These are phyloP conservation scores for Drosophila persimilis DNA, from an alignment of 1,140 invertebrate genomes.

Conservation along the genomic window DNA sequence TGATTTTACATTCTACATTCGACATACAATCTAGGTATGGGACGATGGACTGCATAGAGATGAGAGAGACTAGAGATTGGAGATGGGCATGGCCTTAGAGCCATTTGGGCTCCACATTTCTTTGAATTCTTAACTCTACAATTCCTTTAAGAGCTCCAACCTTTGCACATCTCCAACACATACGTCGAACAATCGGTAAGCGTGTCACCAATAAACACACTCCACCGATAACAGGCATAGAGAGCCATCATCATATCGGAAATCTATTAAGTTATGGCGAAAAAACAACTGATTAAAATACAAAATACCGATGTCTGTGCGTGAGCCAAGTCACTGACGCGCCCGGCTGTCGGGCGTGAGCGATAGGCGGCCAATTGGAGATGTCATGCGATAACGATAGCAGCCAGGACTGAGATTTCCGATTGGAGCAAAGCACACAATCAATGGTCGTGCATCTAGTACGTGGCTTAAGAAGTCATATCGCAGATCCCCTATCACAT, in stretches of 20 bases:
- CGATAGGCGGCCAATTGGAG: slow-evolving; percentile 21
- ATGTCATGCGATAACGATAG: slow-evolving; percentile 34
- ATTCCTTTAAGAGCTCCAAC: neutral
- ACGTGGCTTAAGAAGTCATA: too few species aligned
- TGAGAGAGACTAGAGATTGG: too few species aligned
- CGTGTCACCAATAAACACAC: slow-evolving; percentile 30
- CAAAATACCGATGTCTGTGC: slow-evolving; percentile 49
- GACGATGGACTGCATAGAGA: too few species aligned
- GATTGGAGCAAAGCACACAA: neutral
- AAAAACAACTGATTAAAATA: slow-evolving; percentile 39
- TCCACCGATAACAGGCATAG: slow-evolving; percentile 24
- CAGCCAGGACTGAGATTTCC: slow-evolving; percentile 35
- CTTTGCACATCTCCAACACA: neutral
- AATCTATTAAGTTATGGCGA: slow-evolving; percentile 34
- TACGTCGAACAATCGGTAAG: slow-evolving; percentile 16
- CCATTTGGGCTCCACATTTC: too few species aligned
- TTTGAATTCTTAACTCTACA: neutral
- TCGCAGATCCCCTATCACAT: neutral
- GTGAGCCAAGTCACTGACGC: slow-evolving; percentile 27
- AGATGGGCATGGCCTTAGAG: too few species aligned
- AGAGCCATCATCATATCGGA: slow-evolving; percentile 12
- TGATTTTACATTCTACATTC: too few species aligned
- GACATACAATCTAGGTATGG: too few species aligned
- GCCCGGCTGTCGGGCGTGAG: neutral
- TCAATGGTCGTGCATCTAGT: too few species aligned